A percentile compares a stretch with the other conserved stretches of the same genome.
Evolutionary conservation across 2,797 vertebrate species (phyloP).

Genomic region (Xerus rutilus): DNA sequence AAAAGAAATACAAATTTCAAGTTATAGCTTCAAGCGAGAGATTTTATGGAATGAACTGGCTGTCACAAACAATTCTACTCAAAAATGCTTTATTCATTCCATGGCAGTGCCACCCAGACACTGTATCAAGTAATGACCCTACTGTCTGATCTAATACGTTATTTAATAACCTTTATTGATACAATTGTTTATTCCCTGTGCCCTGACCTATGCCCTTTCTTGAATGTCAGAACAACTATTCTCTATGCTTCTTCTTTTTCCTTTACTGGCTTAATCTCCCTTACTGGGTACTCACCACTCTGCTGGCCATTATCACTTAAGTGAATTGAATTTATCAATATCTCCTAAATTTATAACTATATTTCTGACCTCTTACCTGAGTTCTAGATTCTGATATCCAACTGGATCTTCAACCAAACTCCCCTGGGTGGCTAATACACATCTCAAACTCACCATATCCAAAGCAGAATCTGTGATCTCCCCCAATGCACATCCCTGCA

Average conservation of each 20-base stretch:
- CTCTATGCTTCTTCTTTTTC: not conserved
- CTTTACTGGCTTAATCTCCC: not conserved
- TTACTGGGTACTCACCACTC: not conserved
- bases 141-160: not conserved
- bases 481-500: not conserved
- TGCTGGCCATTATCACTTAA: not conserved
- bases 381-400: not conserved
- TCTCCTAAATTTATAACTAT: not conserved
- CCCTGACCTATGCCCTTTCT: not conserved
- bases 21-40: constrained; percentile 16
- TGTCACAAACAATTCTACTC: not conserved
- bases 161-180: not conserved
- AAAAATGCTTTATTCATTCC: not conserved
- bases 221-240: not conserved
- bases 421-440: not conserved
- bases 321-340: not conserved
- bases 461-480: not conserved
- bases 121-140: not conserved
- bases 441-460: not conserved
- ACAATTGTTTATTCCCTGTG: not conserved
- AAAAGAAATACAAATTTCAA: constrained; percentile 14
- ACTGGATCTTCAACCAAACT: not conserved
- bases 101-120: not conserved
- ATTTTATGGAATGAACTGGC: constrained; percentile 7
- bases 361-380: not conserved